Conservation (phyloP, 53 echinoderm and acorn worm species). For the Holothuria leucospilota region DNA sequence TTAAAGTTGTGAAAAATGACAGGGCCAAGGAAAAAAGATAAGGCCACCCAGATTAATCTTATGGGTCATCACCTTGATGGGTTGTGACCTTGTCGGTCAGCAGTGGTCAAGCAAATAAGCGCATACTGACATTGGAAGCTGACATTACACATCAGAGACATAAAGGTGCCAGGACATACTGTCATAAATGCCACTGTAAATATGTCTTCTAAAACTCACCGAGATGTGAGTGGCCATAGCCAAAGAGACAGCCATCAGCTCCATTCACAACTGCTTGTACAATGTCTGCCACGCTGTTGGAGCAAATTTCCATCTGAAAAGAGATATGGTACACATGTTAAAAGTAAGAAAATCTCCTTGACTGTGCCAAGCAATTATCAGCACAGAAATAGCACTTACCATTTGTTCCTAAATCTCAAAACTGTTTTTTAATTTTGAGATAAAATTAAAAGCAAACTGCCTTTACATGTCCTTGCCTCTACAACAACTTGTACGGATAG, state of each 20-base stretch:
- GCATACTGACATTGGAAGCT: background rate
- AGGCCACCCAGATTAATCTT: constrained; percentile 16
- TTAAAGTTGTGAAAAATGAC: constrained; percentile 6
- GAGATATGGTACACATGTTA: background rate
- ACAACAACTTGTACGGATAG: no score
- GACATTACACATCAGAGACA: background rate
- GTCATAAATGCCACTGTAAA: no score
- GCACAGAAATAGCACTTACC: no score
- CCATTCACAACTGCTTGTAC: constrained; percentile 97
- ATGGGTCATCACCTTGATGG: constrained; percentile 3
- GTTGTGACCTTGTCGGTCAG: constrained; percentile 28
- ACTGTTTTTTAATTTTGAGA: no score
- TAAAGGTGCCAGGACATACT: background rate
- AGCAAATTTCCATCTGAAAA: constrained; percentile 86
- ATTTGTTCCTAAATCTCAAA: no score
- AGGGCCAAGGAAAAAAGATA: constrained; percentile 1
- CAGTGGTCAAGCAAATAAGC: constrained; percentile 26
- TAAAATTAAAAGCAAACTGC: no score
- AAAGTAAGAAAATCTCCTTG: background rate
- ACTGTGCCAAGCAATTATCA: background rate
- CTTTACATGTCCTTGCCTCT: no score
- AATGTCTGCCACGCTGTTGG: constrained; percentile 94
- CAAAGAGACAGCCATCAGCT: constrained; percentile 97
- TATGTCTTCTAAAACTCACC: constrained; percentile 65
- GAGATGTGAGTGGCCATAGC: constrained; percentile 92